Base-by-base conservation (phyloP, 2,888 invertebrate genomes). In the Bombylius major region DNA sequence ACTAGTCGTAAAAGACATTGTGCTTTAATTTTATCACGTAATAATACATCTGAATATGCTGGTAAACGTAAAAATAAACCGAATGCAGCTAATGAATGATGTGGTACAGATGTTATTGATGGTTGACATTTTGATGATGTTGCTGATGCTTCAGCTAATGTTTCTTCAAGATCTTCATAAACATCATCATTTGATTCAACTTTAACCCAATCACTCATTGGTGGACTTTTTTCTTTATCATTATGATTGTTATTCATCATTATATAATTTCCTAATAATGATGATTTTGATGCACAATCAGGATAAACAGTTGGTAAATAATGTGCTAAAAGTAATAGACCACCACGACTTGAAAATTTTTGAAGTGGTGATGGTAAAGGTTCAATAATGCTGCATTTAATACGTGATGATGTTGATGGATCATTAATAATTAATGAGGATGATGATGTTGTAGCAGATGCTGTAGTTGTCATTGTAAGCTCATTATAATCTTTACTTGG, bases 41-140 rank as follows among this genome's bases (percentile, higher is more conserved):
- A 78, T 60, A 96, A 73, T 48, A 93, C 88, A 70, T 90, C 92
- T 0, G 94, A 93, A 70, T 94, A 96, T 4, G 92, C 89, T 0
- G 93, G 92, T 64, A 96, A 76, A 63, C 92, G 81, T 32, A 96
- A 78, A 70, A 96, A 90, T 58, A 95, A 76, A 1, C 91, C 91
- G 69, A 96, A 89, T 13, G 94, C 93, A 3, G 91, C 86, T 61
- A 96, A 79, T 50, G 94, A 92, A 76, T 95, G 95, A 54, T 91
- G 87, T 7, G 95, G 94, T 56, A 89, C 86, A 53, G 82, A 80
- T n/a, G 81, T 79, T 23, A 23, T 23, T 23, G 23, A 23, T 23
- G 23, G 2, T 23, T 23, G 23, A 23, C 23, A 23, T 23, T 23
- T 23, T 23, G 23, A 23, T 31, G 77, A 67, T 63, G 79, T 79